These are phyloP conservation scores for Hippocampus abdominalis DNA, from an alignment of 2,113 vertebrate species.

Conservation along the genomic window DNA sequence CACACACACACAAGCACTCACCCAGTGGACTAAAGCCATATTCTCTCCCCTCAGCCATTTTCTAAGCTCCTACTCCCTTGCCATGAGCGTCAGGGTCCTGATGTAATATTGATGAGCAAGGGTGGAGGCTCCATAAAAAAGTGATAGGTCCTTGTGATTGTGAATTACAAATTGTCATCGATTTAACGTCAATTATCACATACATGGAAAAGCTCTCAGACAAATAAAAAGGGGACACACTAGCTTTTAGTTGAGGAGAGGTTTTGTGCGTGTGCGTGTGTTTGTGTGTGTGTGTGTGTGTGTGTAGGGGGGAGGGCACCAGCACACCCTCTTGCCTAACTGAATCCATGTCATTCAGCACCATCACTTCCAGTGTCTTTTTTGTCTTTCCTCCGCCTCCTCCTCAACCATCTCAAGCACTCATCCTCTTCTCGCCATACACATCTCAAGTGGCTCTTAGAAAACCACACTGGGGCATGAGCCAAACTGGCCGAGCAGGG, in stretches of 20 bases:
- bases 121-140: constrained; percentile 90
- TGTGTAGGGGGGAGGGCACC: background rate
- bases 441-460: constrained; percentile 64
- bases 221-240: constrained; percentile 36
- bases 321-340: constrained; percentile 29
- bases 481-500: constrained; percentile 49
- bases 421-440: constrained; percentile 40
- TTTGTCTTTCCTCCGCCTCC: constrained; percentile 27
- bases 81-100: constrained; percentile 74
- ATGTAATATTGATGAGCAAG: constrained; percentile 96
- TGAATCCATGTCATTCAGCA: constrained; percentile 46
- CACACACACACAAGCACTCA: constrained; percentile 33
- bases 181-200: constrained; percentile 75
- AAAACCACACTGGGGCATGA: constrained; percentile 43
- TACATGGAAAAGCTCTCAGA: constrained; percentile 15
- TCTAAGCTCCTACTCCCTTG: constrained; percentile 48
- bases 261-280: background rate
- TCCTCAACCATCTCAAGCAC: constrained; percentile 61
- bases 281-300: too few species aligned
- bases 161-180: constrained; percentile 96
- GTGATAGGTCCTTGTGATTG: constrained; percentile 92
- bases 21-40: constrained; percentile 49
- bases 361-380: constrained; percentile 35
- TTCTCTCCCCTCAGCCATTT: constrained; percentile 50
- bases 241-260: background rate